Conservation (phyloP, 2,888 invertebrate species). For the Trissolcus japonicus region DNA sequence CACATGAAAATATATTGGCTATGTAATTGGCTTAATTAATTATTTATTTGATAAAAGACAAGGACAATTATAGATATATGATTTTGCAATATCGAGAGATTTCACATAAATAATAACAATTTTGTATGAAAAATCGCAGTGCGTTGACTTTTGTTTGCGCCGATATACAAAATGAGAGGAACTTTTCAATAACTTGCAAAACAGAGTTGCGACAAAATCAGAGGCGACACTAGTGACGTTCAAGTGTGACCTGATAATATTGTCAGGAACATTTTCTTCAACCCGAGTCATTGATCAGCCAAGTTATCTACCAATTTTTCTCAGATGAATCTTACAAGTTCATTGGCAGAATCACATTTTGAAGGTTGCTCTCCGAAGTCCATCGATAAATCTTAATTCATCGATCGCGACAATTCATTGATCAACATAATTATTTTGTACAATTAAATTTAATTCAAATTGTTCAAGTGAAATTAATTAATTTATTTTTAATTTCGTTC, state of each 20-base stretch:
- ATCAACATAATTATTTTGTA: no score
- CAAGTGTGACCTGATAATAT: constrained; percentile 36
- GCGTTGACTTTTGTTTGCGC: constrained; percentile 24
- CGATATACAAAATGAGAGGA: no score
- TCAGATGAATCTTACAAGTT: constrained; percentile 30
- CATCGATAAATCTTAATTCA: background rate
- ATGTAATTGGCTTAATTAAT: constrained; percentile 6
- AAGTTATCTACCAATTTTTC: constrained; percentile 6
- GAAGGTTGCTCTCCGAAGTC: background rate
- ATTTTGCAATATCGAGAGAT: no score
- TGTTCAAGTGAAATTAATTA: no score
- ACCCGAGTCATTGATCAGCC: constrained; percentile 5
- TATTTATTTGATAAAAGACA: background rate
- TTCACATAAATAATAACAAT: background rate
- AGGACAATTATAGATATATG: no score
- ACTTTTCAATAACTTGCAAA: constrained; percentile 12
- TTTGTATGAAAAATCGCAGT: background rate
- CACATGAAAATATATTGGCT: constrained; percentile 5
- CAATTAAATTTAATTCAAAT: no score
- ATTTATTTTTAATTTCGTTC: no score
- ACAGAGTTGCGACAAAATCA: constrained; percentile 11
- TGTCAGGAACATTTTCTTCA: constrained; percentile 10
- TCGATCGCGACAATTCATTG: no score
- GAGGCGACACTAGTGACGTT: constrained; percentile 5
- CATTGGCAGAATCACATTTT: constrained; percentile 42